These are phyloP conservation scores for Spea multiplicata DNA, from an alignment of 2,113 vertebrate genomes.

Conservation along the genomic window DNA sequence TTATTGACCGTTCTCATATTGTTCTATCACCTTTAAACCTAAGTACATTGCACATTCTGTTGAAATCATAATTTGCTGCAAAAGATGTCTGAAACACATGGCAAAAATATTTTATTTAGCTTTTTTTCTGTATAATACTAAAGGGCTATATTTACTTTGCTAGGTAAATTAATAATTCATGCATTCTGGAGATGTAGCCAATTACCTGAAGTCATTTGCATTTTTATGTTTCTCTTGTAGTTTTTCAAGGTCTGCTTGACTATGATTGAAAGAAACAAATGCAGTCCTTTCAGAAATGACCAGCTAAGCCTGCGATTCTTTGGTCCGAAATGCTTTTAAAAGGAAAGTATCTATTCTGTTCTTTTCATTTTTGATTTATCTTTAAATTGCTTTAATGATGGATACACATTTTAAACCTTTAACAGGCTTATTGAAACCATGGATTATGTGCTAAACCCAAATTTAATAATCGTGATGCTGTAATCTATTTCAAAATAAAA, in stretches of 20 bases:
- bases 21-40: too few species aligned
- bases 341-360: neutral
- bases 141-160: conserved; percentile 23
- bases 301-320: conserved; percentile 16
- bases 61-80: too few species aligned
- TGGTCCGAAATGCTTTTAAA: neutral
- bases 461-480: conserved; percentile 20
- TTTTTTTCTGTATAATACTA: conserved; percentile 10
- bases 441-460: neutral
- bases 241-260: conserved; percentile 25
- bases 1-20: too few species aligned
- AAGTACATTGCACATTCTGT: too few species aligned
- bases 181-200: conserved; percentile 27
- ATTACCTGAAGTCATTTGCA: conserved; percentile 41
- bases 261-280: conserved; percentile 27
- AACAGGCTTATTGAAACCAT: neutral
- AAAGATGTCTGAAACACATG: conserved; percentile 2
- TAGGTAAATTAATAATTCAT: conserved; percentile 38
- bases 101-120: conserved; percentile 1
- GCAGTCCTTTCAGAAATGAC: conserved; percentile 23
- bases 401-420: neutral
- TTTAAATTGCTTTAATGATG: neutral
- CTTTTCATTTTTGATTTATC: conserved; percentile 5
- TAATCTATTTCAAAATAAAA: conserved; percentile 20
- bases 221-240: conserved; percentile 33